Base-by-base conservation (phyloP, 2,797 vertebrate genomes). In the Intellagama lesueurii region DNA sequence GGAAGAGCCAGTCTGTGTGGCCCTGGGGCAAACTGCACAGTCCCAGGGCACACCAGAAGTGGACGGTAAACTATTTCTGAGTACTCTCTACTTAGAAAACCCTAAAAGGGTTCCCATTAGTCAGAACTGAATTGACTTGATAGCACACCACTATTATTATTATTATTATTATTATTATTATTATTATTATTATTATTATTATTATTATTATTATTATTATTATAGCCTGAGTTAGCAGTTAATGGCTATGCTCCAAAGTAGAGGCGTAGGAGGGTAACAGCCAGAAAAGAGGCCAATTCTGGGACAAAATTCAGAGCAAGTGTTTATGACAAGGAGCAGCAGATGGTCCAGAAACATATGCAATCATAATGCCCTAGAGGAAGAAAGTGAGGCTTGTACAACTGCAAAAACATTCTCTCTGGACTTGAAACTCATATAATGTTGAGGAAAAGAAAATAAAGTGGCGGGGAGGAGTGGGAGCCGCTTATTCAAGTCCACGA, bases 251-350 rank as follows among this genome's bases (percentile, higher is more conserved):
- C 89, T 90, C 91, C 89, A 92, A 47, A 91, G 86, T 3, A 91
- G 92, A 93, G 84, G 89, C 17, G 85, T 91, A 95, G 85, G 92
- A 94, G 90, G 92, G 90, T 86, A 91, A 91, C 26, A 87, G 84
- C 2, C 89, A 92, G 82, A 83, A 92, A 88, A 90, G 22, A 90
- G 79, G 88, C 86, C 60, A 91, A 76, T 64, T 93, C 91, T 75
- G 85, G 78, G 85, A 82, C 87, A 93, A 92, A 88, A 86, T 83
- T 91, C 87, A 92, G 87, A 91, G 84, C 92, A 87, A 11, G 64
- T 88, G 92, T 92, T 95, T 94, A 91, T 7, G 92, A 83, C 49
- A 78, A 96, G 73, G 19, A 95, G 68, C 86, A 91, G 60, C 9
- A 88, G 87, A 35, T 93, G 93, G 89, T 92, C 91, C 88, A 92